Percentiles rank a stretch among this genome's conserved stretches.
Conservation (phyloP, 2,113 vertebrate genomes). For the Cichladusa arquata region DNA sequence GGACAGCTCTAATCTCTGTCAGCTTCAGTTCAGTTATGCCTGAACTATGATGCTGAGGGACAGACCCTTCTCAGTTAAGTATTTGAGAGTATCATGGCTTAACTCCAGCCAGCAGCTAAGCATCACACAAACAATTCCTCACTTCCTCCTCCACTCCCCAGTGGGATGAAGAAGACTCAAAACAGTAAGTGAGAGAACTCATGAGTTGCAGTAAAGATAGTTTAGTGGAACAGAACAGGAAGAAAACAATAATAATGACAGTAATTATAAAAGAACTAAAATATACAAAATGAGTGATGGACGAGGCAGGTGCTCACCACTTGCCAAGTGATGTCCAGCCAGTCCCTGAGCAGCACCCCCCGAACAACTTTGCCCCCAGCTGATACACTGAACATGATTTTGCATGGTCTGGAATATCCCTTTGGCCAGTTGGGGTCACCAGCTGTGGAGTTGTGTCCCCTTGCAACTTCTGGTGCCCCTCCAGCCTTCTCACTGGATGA, state of each 20-base stretch:
- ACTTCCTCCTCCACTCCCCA: neutral
- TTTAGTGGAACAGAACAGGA: neutral
- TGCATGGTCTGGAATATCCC: neutral
- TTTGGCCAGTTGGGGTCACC: neutral
- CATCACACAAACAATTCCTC: neutral
- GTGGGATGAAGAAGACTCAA: neutral
- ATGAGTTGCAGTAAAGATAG: neutral
- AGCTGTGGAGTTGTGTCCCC: neutral
- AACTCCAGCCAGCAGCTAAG: neutral
- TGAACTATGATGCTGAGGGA: neutral
- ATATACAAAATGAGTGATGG: rapidly evolving
- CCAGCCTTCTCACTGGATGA: neutral
- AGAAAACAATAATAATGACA: neutral
- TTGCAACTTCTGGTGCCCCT: neutral
- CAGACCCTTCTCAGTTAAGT: neutral
- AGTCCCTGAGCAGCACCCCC: neutral
- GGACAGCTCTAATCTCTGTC: neutral
- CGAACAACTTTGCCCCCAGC: neutral
- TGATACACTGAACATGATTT: neutral
- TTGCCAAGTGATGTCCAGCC: neutral
- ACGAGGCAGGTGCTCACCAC: neutral
- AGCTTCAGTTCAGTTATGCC: neutral
- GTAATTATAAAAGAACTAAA: neutral
- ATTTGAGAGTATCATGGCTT: neutral
- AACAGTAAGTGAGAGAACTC: neutral